Base-by-base conservation (phyloP, 2,888 invertebrate genomes). In the Poecilus cupreus region DNA sequence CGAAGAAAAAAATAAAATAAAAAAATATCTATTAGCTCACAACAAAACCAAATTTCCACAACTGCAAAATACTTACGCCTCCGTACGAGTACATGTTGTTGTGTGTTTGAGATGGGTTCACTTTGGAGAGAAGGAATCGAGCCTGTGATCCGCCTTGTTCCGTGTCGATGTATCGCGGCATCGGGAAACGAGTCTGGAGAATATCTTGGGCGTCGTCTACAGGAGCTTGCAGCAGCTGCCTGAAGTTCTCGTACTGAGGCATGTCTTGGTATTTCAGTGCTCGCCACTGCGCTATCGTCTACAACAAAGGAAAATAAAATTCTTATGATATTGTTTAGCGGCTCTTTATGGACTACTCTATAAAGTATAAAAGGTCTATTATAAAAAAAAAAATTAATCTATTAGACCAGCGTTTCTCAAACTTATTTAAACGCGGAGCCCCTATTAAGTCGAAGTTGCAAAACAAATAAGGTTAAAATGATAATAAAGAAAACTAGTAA, bases 111-210 rank as follows among this genome's bases (percentile, higher is more conserved):
- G 99, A 99, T n/a, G 99, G 99, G 90, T 99, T 99, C 82, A 99
- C 99, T 93, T 99, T 99, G 18, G 98, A 98, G 79, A 99, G 90
- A 85, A 99, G 92, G 91, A 99, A 99, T 84, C 99, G 94, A 11
- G 99, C 98, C 94, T 99, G 99, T 0, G 98, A 98, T 10, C 98
- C 99, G n/a, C 98, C 99, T 87, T 98, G 97, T 88, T 99, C 98
- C 0, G 99, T 99, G 88, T 98, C 98, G 85, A 99, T 99, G 88
- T 99, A 99, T 80, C 99, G 93, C 8, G 99, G 99, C 93, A 99
- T 98, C 0, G 99, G 99, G 91, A 99, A 99, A 82, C 99, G 92
- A 26, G 96, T 97, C 88, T 96, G 95, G 83, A 99, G 91, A 85
- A 99, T 98, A 89, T 98, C 98, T 88, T 97, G 96, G 11, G 99